Evolutionary conservation across 2,797 vertebrate species (phyloP), one percentile per base, ranked within the genome.

Genomic region (Sitta carolinensis): DNA sequence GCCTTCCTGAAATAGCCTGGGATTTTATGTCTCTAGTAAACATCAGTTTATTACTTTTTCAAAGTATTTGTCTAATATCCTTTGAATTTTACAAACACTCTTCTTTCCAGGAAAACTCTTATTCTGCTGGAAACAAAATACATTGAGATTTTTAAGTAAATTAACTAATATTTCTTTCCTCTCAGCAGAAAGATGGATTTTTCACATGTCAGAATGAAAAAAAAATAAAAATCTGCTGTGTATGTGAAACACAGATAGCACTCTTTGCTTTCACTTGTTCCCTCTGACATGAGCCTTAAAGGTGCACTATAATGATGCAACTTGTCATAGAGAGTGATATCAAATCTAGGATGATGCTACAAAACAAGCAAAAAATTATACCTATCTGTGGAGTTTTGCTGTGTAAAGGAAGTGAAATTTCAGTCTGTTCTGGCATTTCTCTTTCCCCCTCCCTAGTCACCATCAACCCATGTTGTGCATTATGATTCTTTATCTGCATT

Each of bases 381-480:
- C 9, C 9, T 52, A 32, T 82, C 64, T 83, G 52, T 61, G 52
- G 64, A 91, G 19, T 58, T 87, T 85, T 87, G 14, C 34, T 92
- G 61, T 61, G 64, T 58, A 92, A 92, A 85, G n/a, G 5, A 45
- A 94, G 29, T 25, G 23, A 84, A 73, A 83, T 82, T 92, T 89
- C 64, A 91, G 45, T 48, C 42, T 61, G 19, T 52, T 40, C 13
- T 89, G 64, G 45, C 34, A 85, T 67, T 92, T 87, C 17, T 77
- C 13, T 67, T 75, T 42, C n/a, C 5, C 7, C 4, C 9, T 68
- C 22, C 22, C 27, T 55, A 87, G 61, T 50, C 10, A 7, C 43
- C 27, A 75, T 50, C 66, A 84, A 13, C 16, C 2, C 0, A 0
- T 54, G 16, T 52, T 58, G 32, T 62, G 34, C 16, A 40, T 52